These are phyloP conservation scores for Nothobranchius furzeri DNA, from an alignment of 2,113 vertebrate genomes.

Conservation along the genomic window DNA sequence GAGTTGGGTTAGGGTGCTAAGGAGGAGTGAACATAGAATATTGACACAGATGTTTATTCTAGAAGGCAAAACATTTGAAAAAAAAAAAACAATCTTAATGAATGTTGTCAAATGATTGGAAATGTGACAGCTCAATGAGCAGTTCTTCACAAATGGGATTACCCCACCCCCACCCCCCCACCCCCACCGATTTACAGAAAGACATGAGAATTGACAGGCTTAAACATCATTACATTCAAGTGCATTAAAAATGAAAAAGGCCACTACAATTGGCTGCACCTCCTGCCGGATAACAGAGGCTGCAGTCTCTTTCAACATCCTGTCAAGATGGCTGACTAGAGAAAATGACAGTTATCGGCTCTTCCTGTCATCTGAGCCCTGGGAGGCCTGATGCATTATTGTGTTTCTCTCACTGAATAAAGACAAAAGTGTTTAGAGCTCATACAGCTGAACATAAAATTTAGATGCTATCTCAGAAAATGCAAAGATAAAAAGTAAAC, in stretches of 20 bases:
- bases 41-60: no score
- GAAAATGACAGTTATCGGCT: slow-evolving; percentile 74
- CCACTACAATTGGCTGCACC: slow-evolving; percentile 54
- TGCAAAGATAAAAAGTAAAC: slow-evolving; percentile 15
- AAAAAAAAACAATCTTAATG: slow-evolving; percentile 4
- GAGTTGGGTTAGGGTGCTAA: no score
- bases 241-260: slow-evolving; percentile 45
- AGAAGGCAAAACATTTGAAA: slow-evolving; percentile 1
- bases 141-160: neutral
- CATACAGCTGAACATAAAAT: slow-evolving; percentile 20
- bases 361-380: slow-evolving; percentile 59
- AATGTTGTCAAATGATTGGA: slow-evolving; percentile 9
- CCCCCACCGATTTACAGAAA: neutral
- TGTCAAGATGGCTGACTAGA: slow-evolving; percentile 74
- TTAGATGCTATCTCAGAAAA: slow-evolving; percentile 10
- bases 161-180: no score
- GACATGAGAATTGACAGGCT: slow-evolving; percentile 25
- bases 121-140: slow-evolving; percentile 20
- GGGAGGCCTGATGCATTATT: slow-evolving; percentile 50
- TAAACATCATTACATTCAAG: slow-evolving; percentile 48
- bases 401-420: slow-evolving; percentile 45
- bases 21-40: no score
- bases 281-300: slow-evolving; percentile 58
- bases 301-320: slow-evolving; percentile 62
- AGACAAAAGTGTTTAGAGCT: slow-evolving; percentile 35